Conservation (phyloP, 1,140 invertebrate species). For the Lordiphosa mommai region DNA sequence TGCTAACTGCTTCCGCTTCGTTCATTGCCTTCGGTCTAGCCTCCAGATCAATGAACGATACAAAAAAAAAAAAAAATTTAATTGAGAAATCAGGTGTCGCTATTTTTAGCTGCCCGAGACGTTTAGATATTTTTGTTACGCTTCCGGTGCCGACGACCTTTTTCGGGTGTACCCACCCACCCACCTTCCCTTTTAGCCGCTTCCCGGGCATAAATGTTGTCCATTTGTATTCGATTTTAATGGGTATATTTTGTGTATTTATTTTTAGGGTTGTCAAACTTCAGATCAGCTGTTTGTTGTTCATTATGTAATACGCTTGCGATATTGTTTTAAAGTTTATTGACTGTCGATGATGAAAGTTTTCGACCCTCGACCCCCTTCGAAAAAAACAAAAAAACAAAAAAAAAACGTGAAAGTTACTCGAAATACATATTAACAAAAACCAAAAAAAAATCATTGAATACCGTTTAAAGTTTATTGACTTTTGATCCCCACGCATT, state of each 20-base stretch:
- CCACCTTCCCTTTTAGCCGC: constrained; percentile 1
- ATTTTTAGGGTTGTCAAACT: constrained; percentile 50
- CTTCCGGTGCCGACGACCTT: constrained; percentile 71
- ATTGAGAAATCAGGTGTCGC: constrained; percentile 8
- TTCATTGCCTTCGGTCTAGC: constrained; percentile 15
- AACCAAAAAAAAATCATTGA: constrained; percentile 34
- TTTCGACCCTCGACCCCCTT: constrained; percentile 26
- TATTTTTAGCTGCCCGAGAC: constrained; percentile 47
- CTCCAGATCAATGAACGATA: constrained; percentile 14
- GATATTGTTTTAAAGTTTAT: constrained; percentile 44
- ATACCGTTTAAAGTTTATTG: constrained; percentile 62
- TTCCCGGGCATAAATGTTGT: not conserved
- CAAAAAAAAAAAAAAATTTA: constrained; percentile 1
- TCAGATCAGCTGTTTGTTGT: constrained; percentile 45
- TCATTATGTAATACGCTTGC: constrained; percentile 64
- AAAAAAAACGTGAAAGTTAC: constrained; percentile 53
- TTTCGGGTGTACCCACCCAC: constrained; percentile 12
- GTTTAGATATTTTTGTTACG: constrained; percentile 72
- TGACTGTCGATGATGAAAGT: constrained; percentile 52
- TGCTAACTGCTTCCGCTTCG: constrained; percentile 28
- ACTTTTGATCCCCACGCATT: constrained; percentile 76
- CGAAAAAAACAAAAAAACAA: not conserved
- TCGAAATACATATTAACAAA: constrained; percentile 32
- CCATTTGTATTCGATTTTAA: constrained; percentile 28
- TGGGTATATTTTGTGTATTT: constrained; percentile 20